Conservation (phyloP, 2,888 invertebrate genomes). For the Pristionchus maxplancki region DNA sequence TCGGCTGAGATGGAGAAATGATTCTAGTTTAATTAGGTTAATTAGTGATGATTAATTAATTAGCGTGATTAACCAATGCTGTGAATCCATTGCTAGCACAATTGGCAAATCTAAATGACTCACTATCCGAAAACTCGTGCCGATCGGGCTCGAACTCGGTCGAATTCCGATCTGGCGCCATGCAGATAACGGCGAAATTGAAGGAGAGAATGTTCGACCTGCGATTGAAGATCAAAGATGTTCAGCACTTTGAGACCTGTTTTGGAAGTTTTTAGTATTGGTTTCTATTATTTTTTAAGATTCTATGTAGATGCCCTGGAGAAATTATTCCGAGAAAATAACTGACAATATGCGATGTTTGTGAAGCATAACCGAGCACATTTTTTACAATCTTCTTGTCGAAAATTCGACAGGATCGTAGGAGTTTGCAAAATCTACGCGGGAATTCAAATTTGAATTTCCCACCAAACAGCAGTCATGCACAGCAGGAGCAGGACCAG, state of each 20-base stretch:
- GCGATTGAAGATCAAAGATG: constrained; percentile 27
- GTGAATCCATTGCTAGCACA: too few relatives aligned
- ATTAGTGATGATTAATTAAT: too few relatives aligned
- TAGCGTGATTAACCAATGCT: too few relatives aligned
- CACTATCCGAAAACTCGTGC: constrained; percentile 38
- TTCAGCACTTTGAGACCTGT: not conserved
- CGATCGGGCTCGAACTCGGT: constrained; percentile 29
- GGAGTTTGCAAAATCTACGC: not conserved
- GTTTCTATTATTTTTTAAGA: too few relatives aligned
- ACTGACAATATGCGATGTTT: not conserved
- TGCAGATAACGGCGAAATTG: constrained; percentile 76
- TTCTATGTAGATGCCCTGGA: too few relatives aligned
- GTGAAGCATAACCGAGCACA: not conserved
- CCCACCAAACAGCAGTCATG: constrained; percentile 74
- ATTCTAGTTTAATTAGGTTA: not conserved
- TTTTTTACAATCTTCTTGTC: too few relatives aligned
- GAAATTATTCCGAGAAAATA: too few relatives aligned
- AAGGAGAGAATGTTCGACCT: constrained; percentile 76
- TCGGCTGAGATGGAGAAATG: constrained; percentile 57
- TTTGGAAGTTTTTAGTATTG: too few relatives aligned
- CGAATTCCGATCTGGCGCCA: constrained; percentile 58
- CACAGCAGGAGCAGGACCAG: constrained; percentile 74
- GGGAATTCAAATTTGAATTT: too few relatives aligned
- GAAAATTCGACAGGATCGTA: too few relatives aligned
- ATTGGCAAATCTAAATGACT: not conserved